Percentiles rank a stretch among this genome's conserved stretches.
phyloP scores from a whole-genome alignment of 1,140 invertebrate species.

The Drosophila varians region DNA sequence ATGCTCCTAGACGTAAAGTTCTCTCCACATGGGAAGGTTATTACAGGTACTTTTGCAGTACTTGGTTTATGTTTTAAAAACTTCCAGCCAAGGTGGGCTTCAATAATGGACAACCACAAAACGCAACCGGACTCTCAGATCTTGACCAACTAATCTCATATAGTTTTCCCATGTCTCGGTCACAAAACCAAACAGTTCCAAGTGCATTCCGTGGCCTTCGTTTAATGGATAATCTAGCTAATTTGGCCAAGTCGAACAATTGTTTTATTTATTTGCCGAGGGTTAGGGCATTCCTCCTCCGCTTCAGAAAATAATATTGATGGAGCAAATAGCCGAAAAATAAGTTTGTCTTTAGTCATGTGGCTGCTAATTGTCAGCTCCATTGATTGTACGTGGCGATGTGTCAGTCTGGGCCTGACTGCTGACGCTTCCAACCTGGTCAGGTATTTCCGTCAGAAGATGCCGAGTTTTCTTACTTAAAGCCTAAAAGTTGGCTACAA shows the following conservation, averaged over 20 bases:
- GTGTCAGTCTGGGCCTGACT: slow-evolving; percentile 25
- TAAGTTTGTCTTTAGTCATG: slow-evolving; percentile 49
- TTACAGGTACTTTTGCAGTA: too few species aligned
- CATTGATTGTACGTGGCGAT: slow-evolving; percentile 68
- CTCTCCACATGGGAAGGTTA: slow-evolving; percentile 3
- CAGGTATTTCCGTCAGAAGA: slow-evolving; percentile 25
- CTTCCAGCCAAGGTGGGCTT: slow-evolving; percentile 38
- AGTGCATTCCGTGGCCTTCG: slow-evolving; percentile 39
- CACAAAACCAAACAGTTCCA: slow-evolving; percentile 5
- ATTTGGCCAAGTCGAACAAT: slow-evolving; percentile 37
- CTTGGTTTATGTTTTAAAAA: too few species aligned
- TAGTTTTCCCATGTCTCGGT: slow-evolving; percentile 37
- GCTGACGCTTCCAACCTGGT: slow-evolving; percentile 4
- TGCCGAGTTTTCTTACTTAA: background rate
- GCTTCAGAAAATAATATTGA: slow-evolving; percentile 31
- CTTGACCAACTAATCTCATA: slow-evolving; percentile 38
- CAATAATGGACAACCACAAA: slow-evolving; percentile 54
- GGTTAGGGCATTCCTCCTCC: slow-evolving; percentile 41
- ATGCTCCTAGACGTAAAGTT: background rate
- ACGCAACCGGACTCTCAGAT: slow-evolving; percentile 54
- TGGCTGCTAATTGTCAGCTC: slow-evolving; percentile 62
- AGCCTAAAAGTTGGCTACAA: background rate
- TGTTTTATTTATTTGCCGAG: slow-evolving; percentile 40
- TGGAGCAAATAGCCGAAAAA: slow-evolving; percentile 55
- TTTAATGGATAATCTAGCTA: slow-evolving; percentile 38